A percentile compares a stretch with the other conserved stretches of the same genome.
Evolutionary conservation across 2,113 vertebrate genomes (phyloP).

Genomic region (Paramormyrops kingsleyae): DNA sequence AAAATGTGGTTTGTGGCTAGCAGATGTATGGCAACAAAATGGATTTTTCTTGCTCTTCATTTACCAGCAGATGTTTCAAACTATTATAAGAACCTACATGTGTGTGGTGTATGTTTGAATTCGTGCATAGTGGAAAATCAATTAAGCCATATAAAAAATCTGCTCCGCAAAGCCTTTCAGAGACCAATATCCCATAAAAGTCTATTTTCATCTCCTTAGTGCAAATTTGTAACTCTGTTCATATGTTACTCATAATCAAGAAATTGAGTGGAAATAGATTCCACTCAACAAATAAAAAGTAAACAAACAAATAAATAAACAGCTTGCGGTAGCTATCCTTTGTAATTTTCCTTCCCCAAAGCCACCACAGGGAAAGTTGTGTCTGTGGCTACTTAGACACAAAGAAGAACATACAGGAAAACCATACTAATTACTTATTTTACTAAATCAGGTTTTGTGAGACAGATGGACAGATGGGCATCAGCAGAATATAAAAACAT

Average conservation of each 20-base stretch:
- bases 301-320: not conserved
- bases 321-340: not conserved
- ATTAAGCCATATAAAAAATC: not conserved
- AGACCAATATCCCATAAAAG: not conserved
- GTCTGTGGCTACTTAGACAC: not conserved
- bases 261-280: not conserved
- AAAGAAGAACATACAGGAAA: not conserved
- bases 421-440: not conserved
- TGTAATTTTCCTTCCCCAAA: not conserved
- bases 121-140: not conserved
- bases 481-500: not conserved
- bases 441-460: not conserved
- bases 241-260: not conserved
- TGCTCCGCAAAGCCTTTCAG: not conserved
- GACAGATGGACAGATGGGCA: not conserved
- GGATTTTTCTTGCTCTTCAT: conserved; percentile 81
- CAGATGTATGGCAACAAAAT: conserved; percentile 75
- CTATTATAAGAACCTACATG: conserved; percentile 58
- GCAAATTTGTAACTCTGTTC: not conserved
- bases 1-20: conserved; percentile 70
- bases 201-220: not conserved
- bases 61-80: conserved; percentile 79
- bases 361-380: not conserved
- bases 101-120: not conserved
- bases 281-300: not conserved